Evolutionary conservation across 2,888 invertebrate species (phyloP), one percentile per base, ranked within the genome.

Genomic region (Drosophila mulleri): DNA sequence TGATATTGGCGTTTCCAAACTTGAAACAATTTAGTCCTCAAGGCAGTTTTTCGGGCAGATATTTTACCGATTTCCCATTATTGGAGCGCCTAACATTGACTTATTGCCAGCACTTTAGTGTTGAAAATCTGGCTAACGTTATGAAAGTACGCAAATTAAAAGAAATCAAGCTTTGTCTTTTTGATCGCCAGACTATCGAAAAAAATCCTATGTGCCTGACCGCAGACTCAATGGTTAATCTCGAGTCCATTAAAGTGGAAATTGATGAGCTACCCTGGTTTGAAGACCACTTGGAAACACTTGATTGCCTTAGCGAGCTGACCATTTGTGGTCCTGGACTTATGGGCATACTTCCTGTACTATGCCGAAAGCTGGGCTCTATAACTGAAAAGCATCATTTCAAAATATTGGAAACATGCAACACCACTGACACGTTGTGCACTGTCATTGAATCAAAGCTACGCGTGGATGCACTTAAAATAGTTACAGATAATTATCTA

Each of bases 1-100:
- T 86, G 2, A 45, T 68, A 0, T 23, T n/a, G 6, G 16, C 60
- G 6, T 89, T 86, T 61, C 85, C 89, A 16, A 82, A 75, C 61
- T 9, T 86, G 7, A 73, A 16, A 37, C 73, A 72, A 2, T 84
- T 86, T 0, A 89, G 89, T 60, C 85, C 85, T 1, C 67, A 80
- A 8, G 85, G 85, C 7, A 45, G 35, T 6, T 84, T 87, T 18
- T 67, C 77, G 0, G 85, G 85, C 7, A 39, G 29, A 18, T 26
- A 67, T 42, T 75, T 86, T 42, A 12, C 35, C 1, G 64, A 64
- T 9, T 71, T 84, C 14, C 26, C 44, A 0, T 20, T 57, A 7
- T 58, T 86, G 56, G 79, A 86, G 44, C 56, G 72, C 6, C 63
- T 86, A 5, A 86, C 76, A 0, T 14, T 84, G 0, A 66, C 82